phyloP scores from a whole-genome alignment of 2,113 vertebrate species.

The Saguinus imperator region DNA sequence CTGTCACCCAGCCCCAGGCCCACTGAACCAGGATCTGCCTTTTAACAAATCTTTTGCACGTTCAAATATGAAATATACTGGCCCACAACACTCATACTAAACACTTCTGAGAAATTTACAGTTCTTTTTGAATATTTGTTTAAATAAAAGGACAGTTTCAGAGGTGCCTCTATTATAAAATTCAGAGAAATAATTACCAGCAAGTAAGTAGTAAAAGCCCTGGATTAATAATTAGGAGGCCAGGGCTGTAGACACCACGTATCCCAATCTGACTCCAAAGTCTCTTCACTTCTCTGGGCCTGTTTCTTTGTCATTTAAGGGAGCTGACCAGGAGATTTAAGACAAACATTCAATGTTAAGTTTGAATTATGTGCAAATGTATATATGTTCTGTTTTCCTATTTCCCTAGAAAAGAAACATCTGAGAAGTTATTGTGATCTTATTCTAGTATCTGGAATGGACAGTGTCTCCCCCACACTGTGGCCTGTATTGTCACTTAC shows the following conservation, averaged over 20 bases:
- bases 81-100: background rate
- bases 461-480: background rate
- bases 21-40: background rate
- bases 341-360: background rate
- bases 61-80: background rate
- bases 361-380: background rate
- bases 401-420: background rate
- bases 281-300: background rate
- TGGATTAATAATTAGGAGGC: background rate
- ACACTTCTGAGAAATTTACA: background rate
- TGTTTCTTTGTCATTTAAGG: background rate
- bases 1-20: rapidly evolving
- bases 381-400: background rate
- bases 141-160: background rate
- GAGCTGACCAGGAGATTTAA: background rate
- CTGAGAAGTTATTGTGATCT: background rate
- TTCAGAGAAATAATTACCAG: background rate
- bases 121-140: background rate
- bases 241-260: background rate
- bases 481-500: background rate
- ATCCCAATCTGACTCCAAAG: background rate
- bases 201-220: background rate
- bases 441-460: background rate
- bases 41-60: background rate
- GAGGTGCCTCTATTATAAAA: background rate